phyloP scores from a whole-genome alignment of 2,797 vertebrate genomes.

The Sebastes vulpes region DNA sequence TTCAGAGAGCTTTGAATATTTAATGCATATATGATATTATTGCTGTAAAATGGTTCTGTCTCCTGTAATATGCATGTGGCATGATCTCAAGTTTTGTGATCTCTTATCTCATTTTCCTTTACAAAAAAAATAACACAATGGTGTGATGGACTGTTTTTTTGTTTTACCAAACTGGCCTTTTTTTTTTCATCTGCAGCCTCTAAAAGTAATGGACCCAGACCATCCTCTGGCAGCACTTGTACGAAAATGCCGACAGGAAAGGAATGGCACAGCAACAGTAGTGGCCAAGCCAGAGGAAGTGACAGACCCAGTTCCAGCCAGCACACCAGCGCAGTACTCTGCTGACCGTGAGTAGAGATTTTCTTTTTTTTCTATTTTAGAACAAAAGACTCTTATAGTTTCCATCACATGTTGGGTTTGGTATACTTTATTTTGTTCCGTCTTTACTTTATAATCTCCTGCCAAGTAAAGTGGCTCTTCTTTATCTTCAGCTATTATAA shows the following conservation, averaged over 20 bases:
- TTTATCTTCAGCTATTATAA: slow-evolving; percentile 12
- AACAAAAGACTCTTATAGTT: neutral
- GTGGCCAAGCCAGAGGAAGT: slow-evolving; percentile 78
- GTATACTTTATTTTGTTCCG: neutral
- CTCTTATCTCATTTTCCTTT: neutral
- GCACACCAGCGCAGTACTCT: slow-evolving; percentile 87
- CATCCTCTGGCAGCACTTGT: slow-evolving; percentile 95
- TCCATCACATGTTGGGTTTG: neutral
- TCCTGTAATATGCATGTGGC: neutral
- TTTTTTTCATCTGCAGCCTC: slow-evolving; percentile 85
- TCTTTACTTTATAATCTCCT: slow-evolving; percentile 1
- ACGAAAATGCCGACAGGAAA: slow-evolving; percentile 90
- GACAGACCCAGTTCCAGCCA: slow-evolving; percentile 30
- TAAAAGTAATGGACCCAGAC: slow-evolving; percentile 97
- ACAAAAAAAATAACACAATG: neutral
- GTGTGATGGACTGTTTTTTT: neutral
- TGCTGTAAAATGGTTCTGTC: neutral
- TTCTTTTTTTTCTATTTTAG: neutral
- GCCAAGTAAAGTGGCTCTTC: neutral
- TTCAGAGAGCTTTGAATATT: slow-evolving; percentile 34
- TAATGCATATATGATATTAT: neutral
- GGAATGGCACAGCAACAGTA: slow-evolving; percentile 79
- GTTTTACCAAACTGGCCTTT: neutral
- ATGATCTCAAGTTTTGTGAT: neutral
- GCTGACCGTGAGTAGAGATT: slow-evolving; percentile 92